Evolutionary conservation across 2,888 invertebrate species (phyloP), one percentile per base, ranked within the genome.

Genomic region (Lissocephala sabroskyi): DNA sequence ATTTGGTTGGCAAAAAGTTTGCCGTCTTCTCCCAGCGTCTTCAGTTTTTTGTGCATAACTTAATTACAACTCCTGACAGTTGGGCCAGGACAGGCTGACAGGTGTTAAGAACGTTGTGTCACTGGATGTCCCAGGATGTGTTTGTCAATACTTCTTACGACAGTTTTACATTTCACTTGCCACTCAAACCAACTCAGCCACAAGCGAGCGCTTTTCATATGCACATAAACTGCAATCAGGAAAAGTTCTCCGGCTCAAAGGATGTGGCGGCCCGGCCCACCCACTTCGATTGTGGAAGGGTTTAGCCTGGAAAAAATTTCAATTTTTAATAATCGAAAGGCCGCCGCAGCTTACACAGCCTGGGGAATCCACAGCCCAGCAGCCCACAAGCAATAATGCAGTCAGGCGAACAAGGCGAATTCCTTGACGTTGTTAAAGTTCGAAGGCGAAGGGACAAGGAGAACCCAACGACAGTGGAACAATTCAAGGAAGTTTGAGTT

Each of bases 171-270:
- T 23, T 23, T 23, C 7, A 5, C 23, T 23, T 23, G 23, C 7
- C 7, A 7, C 7, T 23, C 23, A n/a, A n/a, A 7, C 30, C 30
- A n/a, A n/a, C n/a, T n/a, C n/a, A 23, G 23, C 23, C 7, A 23
- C 7, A 23, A 23, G 11, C 18, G 26, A 19, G 26, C 23, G 32
- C 30, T 9, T 41, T 41, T 66, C 65, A 68, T 62, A 74, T 66
- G 74, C 74, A n/a, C n/a, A 68, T 65, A 68, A 65, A 68, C 56
- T 74, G 65, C 74, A 65, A 68, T 66, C 59, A 58, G 59, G n/a
- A 39, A 57, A 62, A 61, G 41, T 55, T 55, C n/a, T n/a, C n/a
- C n/a, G n/a, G n/a, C n/a, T n/a, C n/a, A n/a, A n/a, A n/a, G n/a
- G n/a, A n/a, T n/a, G n/a, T n/a, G n/a, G n/a, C n/a, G n/a, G n/a